A percentile compares a stretch with the other conserved stretches of the same genome.
Evolutionary conservation across 64 coral and sea anemone species (phyloP).

Genomic region (Pocillopora damicornis): DNA sequence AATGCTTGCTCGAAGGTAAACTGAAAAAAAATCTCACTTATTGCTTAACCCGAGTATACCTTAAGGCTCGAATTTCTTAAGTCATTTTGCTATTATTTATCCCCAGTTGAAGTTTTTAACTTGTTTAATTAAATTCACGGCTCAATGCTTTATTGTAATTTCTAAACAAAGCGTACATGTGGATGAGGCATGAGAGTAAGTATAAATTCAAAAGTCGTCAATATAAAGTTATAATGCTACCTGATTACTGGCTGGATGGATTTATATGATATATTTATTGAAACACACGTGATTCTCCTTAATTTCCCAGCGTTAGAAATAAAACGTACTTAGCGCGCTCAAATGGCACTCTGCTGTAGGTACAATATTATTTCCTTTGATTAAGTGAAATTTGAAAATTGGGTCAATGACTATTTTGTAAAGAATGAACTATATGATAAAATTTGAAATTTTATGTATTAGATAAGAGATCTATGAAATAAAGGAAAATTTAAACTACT

Average conservation of each 20-base stretch:
- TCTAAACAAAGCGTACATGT: neutral
- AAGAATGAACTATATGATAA: constrained; percentile 21
- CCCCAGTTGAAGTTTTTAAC: too few relatives aligned
- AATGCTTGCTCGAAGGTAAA: too few relatives aligned
- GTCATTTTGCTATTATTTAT: too few relatives aligned
- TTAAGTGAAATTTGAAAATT: neutral
- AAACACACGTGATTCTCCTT: neutral
- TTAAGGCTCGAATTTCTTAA: too few relatives aligned
- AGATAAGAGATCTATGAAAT: constrained; percentile 22
- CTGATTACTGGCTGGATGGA: neutral
- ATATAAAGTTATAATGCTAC: neutral
- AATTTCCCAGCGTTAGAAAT: neutral
- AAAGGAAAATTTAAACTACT: neutral
- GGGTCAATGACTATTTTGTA: neutral
- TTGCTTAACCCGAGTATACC: too few relatives aligned
- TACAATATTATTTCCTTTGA: neutral
- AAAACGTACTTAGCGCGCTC: neutral
- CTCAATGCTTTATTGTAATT: neutral
- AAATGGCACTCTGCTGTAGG: neutral
- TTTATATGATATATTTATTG: constrained; percentile 7
- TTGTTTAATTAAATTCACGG: too few relatives aligned
- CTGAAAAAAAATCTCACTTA: too few relatives aligned
- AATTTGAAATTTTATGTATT: constrained; percentile 17
- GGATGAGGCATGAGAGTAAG: neutral
- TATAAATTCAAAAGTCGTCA: neutral